Percentiles rank a stretch among this genome's conserved stretches.
These are phyloP conservation scores for Riptortus pedestris DNA, from an alignment of 1,140 invertebrate genomes.

Conservation along the genomic window DNA sequence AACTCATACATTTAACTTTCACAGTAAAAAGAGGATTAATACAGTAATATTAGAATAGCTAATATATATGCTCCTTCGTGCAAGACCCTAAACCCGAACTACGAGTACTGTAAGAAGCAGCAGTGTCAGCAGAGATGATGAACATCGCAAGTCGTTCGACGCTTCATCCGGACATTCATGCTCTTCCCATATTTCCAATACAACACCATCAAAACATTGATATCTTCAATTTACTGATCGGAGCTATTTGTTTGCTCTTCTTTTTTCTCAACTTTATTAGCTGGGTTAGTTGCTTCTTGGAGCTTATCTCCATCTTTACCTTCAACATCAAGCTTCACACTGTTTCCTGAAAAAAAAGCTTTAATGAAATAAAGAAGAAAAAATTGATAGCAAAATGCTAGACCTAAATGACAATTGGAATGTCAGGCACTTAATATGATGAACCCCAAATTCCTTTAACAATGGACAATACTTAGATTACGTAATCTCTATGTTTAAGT, in stretches of 20 bases:
- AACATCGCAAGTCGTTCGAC: too few species aligned
- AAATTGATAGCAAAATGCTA: too few species aligned
- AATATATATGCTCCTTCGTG: background rate
- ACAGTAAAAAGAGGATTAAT: constrained; percentile 1
- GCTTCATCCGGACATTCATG: too few species aligned
- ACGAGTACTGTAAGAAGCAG: background rate
- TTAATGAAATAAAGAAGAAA: background rate
- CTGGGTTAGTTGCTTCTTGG: background rate
- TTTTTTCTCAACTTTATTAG: constrained; percentile 1
- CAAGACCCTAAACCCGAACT: constrained; percentile 1
- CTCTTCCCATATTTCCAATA: too few species aligned
- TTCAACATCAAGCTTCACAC: constrained; percentile 7
- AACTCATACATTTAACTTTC: background rate
- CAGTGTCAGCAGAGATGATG: background rate
- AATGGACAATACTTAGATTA: background rate
- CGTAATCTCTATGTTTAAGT: too few species aligned
- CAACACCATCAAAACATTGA: too few species aligned
- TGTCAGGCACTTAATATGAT: background rate
- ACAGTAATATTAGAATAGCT: constrained; percentile 1
- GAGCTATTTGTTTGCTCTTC: background rate
- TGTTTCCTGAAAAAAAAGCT: background rate
- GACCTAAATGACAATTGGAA: background rate
- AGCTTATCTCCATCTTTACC: constrained; percentile 1
- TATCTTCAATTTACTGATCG: background rate
- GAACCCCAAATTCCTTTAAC: background rate